phyloP scores from a whole-genome alignment of 2,113 vertebrate species.

The Daphoenositta chrysoptera region DNA sequence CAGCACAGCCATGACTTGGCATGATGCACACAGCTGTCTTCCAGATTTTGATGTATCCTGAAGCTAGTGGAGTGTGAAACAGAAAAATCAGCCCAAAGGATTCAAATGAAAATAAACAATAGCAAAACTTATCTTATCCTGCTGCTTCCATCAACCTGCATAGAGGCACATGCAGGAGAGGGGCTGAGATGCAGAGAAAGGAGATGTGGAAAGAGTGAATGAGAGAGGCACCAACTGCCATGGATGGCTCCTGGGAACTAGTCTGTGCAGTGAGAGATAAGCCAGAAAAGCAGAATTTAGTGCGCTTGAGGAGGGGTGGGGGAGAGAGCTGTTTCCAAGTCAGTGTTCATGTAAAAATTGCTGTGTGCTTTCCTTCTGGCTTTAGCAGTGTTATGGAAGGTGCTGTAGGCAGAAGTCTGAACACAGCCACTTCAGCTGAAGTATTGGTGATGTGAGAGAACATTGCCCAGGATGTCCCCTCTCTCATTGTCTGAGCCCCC shows the following conservation, averaged over 20 bases:
- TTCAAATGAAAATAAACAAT: not conserved
- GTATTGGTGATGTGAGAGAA: not conserved
- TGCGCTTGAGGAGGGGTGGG: not conserved
- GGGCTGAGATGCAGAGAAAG: not conserved
- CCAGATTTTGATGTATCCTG: not conserved
- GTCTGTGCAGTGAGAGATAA: slow-evolving; percentile 17
- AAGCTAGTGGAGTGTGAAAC: not conserved
- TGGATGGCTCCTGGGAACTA: not conserved
- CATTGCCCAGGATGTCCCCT: not conserved
- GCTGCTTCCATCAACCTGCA: not conserved
- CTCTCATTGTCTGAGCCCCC: not conserved
- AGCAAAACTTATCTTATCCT: not conserved
- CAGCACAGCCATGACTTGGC: slow-evolving; percentile 5
- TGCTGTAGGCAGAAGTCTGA: not conserved
- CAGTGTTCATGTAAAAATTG: not conserved
- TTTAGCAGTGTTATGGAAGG: not conserved
- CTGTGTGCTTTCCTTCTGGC: not conserved
- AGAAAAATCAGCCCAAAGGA: not conserved
- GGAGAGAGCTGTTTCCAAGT: not conserved
- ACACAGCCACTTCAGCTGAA: rapidly evolving
- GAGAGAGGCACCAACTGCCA: not conserved
- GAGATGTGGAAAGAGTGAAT: not conserved
- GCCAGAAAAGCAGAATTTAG: not conserved
- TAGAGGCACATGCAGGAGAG: not conserved
- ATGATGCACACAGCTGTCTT: not conserved